These are phyloP conservation scores for Nomada flava DNA, from an alignment of 2,888 invertebrate species.

Conservation along the genomic window DNA sequence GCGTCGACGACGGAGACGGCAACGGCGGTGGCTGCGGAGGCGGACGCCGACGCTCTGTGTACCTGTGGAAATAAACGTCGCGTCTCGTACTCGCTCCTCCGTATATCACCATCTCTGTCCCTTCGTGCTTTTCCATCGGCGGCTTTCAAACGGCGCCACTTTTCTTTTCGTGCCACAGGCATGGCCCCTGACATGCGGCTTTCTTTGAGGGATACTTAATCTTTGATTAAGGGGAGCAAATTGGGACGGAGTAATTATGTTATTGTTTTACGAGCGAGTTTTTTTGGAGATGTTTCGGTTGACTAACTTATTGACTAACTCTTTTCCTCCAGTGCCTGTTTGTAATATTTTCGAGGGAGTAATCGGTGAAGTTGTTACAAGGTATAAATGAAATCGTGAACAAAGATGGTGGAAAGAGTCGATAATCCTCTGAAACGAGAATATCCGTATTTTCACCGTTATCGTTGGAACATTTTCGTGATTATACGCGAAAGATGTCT, in stretches of 20 bases:
- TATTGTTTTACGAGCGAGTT: no score
- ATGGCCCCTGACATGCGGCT: neutral
- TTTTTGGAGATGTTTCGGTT: no score
- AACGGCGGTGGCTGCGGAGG: neutral
- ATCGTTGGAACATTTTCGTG: neutral
- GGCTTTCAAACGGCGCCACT: conserved; percentile 19
- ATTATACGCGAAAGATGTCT: conserved; percentile 4
- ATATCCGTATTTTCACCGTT: neutral
- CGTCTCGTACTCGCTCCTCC: conserved; percentile 1
- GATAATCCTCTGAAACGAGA: neutral
- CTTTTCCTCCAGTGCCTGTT: no score
- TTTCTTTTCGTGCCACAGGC: neutral
- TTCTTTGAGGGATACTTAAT: neutral
- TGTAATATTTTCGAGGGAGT: no score
- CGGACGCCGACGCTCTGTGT: conserved; percentile 21
- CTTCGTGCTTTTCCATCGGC: conserved; percentile 42
- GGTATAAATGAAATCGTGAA: neutral
- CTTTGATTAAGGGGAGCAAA: no score
- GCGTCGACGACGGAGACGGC: conserved; percentile 12
- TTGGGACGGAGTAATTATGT: no score
- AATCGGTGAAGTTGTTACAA: neutral
- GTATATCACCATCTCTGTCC: conserved; percentile 36
- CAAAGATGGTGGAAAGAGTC: neutral
- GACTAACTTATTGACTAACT: no score
- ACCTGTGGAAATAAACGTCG: conserved; percentile 62